Evolutionary conservation across 2,113 vertebrate species (phyloP).

Genomic region (Aspiorhynchus laticeps): DNA sequence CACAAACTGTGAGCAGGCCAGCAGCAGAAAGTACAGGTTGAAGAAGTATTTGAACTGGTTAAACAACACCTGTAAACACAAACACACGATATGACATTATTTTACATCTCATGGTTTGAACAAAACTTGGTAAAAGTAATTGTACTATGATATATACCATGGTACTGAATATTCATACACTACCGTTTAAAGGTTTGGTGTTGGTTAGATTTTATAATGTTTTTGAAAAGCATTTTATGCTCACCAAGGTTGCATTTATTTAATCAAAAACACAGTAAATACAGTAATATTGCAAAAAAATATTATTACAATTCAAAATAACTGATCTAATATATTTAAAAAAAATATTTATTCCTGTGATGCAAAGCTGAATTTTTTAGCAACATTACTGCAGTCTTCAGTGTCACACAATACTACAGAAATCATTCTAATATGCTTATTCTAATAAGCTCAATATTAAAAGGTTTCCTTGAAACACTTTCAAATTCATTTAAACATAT

Average conservation of each 20-base stretch:
- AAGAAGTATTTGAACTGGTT: slow-evolving; percentile 99
- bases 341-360: neutral
- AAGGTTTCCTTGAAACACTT: neutral
- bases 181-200: neutral
- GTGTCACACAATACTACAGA: neutral
- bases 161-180: neutral
- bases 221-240: neutral
- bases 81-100: neutral
- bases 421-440: neutral
- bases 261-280: neutral
- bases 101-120: neutral
- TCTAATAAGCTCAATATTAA: neutral
- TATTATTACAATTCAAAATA: neutral
- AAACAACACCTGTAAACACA: slow-evolving; percentile 85
- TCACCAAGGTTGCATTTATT: neutral
- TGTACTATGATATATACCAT: neutral
- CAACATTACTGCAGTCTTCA: neutral
- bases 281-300: neutral
- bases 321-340: neutral
- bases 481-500: neutral
- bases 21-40: slow-evolving; percentile 94
- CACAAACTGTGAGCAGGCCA: slow-evolving; percentile 97
- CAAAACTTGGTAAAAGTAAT: neutral
- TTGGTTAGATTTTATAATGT: neutral
- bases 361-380: neutral